Conservation (phyloP, 2,797 vertebrate species). For the Sebastes matsubarae region DNA sequence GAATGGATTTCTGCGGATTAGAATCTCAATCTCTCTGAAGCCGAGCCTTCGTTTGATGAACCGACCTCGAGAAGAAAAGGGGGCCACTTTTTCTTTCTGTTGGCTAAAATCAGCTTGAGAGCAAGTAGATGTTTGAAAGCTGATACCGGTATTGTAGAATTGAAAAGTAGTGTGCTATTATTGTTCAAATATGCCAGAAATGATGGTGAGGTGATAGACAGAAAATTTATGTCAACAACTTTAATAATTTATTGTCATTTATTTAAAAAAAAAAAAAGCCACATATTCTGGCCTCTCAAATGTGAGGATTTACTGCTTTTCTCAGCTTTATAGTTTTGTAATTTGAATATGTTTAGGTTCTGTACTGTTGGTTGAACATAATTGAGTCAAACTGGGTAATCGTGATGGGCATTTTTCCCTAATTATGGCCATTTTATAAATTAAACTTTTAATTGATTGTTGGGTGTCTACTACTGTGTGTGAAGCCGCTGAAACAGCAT, state of each 20-base stretch:
- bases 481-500: neutral
- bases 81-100: neutral
- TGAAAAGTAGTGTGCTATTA: neutral
- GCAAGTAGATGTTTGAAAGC: neutral
- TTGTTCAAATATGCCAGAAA: neutral
- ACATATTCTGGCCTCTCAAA: neutral
- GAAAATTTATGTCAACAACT: neutral
- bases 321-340: neutral
- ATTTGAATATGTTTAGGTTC: neutral
- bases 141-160: neutral
- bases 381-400: neutral
- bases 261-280: neutral
- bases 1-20: slow-evolving; percentile 40
- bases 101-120: neutral
- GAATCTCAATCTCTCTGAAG: neutral
- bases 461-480: no score
- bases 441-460: no score
- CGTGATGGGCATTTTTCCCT: neutral
- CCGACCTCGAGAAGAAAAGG: neutral
- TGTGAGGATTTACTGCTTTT: neutral
- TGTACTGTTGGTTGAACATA: neutral
- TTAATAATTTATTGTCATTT: neutral
- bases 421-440: neutral
- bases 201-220: neutral
- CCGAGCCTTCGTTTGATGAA: slow-evolving; percentile 1